These are phyloP conservation scores for Drosophila stalkeri DNA, from an alignment of 2,888 invertebrate genomes.

Conservation along the genomic window DNA sequence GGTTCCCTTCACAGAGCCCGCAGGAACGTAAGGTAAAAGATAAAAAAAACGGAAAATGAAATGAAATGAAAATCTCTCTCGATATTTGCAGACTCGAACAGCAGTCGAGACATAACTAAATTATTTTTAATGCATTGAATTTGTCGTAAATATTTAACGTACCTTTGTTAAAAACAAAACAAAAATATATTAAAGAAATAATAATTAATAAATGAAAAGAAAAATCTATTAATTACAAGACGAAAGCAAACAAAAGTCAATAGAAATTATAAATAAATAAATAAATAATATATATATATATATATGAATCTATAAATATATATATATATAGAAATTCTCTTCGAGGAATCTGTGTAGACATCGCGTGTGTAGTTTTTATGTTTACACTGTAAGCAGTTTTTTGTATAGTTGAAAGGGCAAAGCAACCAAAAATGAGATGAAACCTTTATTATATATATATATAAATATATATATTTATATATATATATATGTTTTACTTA, in stretches of 20 bases:
- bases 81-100: slow-evolving; percentile 10
- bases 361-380: slow-evolving; percentile 65
- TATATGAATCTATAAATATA: slow-evolving; percentile 28
- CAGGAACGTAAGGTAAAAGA: slow-evolving; percentile 61
- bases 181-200: slow-evolving; percentile 41
- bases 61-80: slow-evolving; percentile 32
- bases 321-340: slow-evolving; percentile 43
- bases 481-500: slow-evolving; percentile 1
- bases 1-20: slow-evolving; percentile 49
- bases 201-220: slow-evolving; percentile 42
- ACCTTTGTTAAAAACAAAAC: slow-evolving; percentile 80
- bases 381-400: slow-evolving; percentile 68
- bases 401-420: slow-evolving; percentile 68
- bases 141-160: slow-evolving; percentile 79
- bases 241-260: slow-evolving; percentile 38
- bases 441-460: slow-evolving; percentile 15
- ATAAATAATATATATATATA: slow-evolving; percentile 24
- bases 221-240: slow-evolving; percentile 66
- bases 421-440: slow-evolving; percentile 22
- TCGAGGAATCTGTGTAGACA: slow-evolving; percentile 42
- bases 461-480: neutral
- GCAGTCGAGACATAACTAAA: slow-evolving; percentile 51
- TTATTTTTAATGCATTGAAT: slow-evolving; percentile 79
- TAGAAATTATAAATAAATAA: slow-evolving; percentile 43
- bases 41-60: slow-evolving; percentile 7